phyloP scores from a whole-genome alignment of 2,113 vertebrate species.

The Axis porcinus region DNA sequence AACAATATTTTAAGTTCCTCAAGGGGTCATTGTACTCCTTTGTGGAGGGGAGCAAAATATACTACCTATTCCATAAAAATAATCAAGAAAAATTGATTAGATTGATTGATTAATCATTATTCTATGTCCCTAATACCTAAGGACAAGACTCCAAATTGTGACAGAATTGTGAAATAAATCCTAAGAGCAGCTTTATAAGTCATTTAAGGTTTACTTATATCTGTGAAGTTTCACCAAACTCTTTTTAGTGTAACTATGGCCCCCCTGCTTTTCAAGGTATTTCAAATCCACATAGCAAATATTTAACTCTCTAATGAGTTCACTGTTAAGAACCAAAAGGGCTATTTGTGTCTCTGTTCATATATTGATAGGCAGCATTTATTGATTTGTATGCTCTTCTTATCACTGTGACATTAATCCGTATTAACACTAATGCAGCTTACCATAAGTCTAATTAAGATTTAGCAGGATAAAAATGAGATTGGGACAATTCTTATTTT shows the following conservation, averaged over 20 bases:
- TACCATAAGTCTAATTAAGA: slow-evolving; percentile 70
- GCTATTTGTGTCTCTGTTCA: slow-evolving; percentile 51
- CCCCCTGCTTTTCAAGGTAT: not conserved
- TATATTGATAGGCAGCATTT: slow-evolving; percentile 64
- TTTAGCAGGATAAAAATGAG: slow-evolving; percentile 69
- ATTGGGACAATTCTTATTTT: slow-evolving; percentile 68
- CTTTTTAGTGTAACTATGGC: not conserved
- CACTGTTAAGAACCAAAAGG: slow-evolving; percentile 42
- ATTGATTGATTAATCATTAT: not conserved
- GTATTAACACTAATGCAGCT: slow-evolving; percentile 68
- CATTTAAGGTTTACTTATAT: not conserved
- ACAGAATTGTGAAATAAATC: not conserved
- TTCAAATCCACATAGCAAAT: slow-evolving; percentile 42
- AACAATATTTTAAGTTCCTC: not conserved
- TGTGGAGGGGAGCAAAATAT: not conserved
- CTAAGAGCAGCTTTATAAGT: not conserved
- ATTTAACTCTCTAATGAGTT: slow-evolving; percentile 41
- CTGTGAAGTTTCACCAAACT: not conserved
- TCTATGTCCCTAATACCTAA: not conserved
- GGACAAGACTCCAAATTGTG: not conserved
- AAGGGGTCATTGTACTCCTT: not conserved
- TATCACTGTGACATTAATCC: slow-evolving; percentile 72
- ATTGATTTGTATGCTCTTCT: slow-evolving; percentile 69
- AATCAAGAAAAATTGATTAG: not conserved
- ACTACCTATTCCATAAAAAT: not conserved